These are phyloP conservation scores for Spilarctia lutea DNA, from an alignment of 2,888 invertebrate species.

Conservation along the genomic window DNA sequence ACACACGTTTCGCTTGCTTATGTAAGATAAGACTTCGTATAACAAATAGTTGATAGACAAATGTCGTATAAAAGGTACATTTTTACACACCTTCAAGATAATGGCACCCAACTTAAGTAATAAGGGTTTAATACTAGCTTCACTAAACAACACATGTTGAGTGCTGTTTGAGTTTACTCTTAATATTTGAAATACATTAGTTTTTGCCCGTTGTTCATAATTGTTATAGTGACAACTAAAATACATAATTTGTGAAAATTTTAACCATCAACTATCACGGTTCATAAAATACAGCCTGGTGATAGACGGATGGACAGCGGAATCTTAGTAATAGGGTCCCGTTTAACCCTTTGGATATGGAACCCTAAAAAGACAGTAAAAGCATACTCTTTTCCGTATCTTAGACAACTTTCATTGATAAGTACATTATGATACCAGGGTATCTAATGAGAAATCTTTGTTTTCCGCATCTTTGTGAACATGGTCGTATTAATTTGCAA, in stretches of 20 bases:
- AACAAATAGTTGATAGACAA: not conserved
- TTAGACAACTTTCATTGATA: constrained; percentile 27
- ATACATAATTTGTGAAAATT: too few species aligned
- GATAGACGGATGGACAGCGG: too few species aligned
- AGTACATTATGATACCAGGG: constrained; percentile 26
- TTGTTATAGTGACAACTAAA: too few species aligned
- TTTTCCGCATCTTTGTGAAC: constrained; percentile 44
- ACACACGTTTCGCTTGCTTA: not conserved
- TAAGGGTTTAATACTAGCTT: too few species aligned
- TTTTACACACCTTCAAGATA: not conserved
- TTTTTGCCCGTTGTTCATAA: too few species aligned
- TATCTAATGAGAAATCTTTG: constrained; percentile 46
- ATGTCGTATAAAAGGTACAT: not conserved
- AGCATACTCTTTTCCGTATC: constrained; percentile 9
- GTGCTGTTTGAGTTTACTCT: not conserved
- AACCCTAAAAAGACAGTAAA: too few species aligned
- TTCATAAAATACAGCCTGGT: too few species aligned
- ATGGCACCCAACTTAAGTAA: not conserved
- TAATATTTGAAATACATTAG: not conserved
- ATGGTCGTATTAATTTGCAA: constrained; percentile 19
- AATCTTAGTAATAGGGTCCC: too few species aligned
- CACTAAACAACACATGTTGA: too few species aligned
- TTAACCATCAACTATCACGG: too few species aligned
- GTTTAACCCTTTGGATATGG: too few species aligned
- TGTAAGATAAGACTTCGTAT: not conserved